A percentile compares a stretch with the other conserved stretches of the same genome.
Evolutionary conservation across 1,140 invertebrate species (phyloP).

Genomic region (Brachionus sp.): DNA sequence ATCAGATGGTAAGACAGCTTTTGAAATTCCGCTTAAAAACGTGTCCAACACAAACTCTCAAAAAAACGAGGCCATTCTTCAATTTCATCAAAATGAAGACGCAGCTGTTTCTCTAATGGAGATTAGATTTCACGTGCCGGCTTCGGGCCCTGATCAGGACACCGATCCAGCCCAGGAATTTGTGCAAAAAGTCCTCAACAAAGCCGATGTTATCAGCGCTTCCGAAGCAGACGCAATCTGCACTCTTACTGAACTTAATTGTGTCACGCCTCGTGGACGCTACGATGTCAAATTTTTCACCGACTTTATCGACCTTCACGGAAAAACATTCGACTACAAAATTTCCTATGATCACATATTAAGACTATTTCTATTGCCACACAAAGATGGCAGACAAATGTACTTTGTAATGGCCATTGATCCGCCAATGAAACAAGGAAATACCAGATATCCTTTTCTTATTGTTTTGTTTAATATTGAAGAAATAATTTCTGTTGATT

Average conservation of each 20-base stretch:
- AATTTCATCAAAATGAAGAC: slow-evolving; percentile 98
- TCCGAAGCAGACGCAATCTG: slow-evolving; percentile 89
- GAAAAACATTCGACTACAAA: slow-evolving; percentile 99
- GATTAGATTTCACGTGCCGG: slow-evolving; percentile 93
- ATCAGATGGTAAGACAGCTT: slow-evolving; percentile 77
- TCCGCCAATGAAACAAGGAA: slow-evolving; percentile 98
- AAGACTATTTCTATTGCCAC: slow-evolving; percentile 86
- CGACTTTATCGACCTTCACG: slow-evolving; percentile 95
- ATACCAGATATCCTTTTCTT: slow-evolving; percentile 85
- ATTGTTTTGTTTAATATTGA: slow-evolving; percentile 85
- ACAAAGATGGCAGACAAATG: slow-evolving; percentile 95
- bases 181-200: slow-evolving; percentile 84
- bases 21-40: slow-evolving; percentile 92
- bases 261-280: slow-evolving; percentile 81
- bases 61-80: slow-evolving; percentile 96
- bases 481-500: slow-evolving; percentile 81
- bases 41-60: slow-evolving; percentile 93
- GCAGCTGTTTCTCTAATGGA: slow-evolving; percentile 92
- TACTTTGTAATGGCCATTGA: slow-evolving; percentile 95
- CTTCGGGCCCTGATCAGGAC: slow-evolving; percentile 66
- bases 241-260: slow-evolving; percentile 92
- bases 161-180: slow-evolving; percentile 81
- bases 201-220: slow-evolving; percentile 93
- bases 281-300: slow-evolving; percentile 99
- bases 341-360: slow-evolving; percentile 93